These are phyloP conservation scores for Muschampia plurimacula DNA, from an alignment of 2,888 invertebrate genomes.

Conservation along the genomic window DNA sequence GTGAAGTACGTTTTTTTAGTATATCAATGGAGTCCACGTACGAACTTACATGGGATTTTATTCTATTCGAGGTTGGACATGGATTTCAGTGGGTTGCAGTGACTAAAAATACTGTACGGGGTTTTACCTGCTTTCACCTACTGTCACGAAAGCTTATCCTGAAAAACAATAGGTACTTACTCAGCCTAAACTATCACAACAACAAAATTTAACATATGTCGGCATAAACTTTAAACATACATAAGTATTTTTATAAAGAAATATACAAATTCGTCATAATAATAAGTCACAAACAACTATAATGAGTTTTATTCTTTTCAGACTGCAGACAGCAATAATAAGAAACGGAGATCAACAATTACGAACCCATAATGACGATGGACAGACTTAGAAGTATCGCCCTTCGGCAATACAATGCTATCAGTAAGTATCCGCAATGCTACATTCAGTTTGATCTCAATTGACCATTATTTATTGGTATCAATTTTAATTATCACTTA, in stretches of 20 bases:
- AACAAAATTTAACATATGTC: background rate
- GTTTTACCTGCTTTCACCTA: too few relatives aligned
- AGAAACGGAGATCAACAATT: constrained; percentile 20
- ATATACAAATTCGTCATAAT: background rate
- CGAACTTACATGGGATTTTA: too few relatives aligned
- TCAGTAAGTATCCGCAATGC: constrained; percentile 54
- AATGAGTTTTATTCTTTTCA: constrained; percentile 55
- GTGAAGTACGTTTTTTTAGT: too few relatives aligned
- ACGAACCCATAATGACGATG: constrained; percentile 58
- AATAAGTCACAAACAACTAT: background rate
- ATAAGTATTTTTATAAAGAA: background rate
- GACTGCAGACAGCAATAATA: constrained; percentile 61
- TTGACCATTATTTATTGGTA: background rate
- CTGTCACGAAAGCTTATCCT: too few relatives aligned
- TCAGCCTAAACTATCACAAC: background rate
- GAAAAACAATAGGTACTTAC: too few relatives aligned
- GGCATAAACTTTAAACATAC: background rate
- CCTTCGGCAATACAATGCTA: constrained; percentile 63
- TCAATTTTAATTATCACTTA: too few relatives aligned
- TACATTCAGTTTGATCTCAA: background rate
- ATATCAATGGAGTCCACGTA: too few relatives aligned
- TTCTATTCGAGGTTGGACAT: too few relatives aligned
- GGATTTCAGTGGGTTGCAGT: too few relatives aligned
- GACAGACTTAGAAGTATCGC: constrained; percentile 60
- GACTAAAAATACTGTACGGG: too few relatives aligned